phyloP scores from a whole-genome alignment of 2,888 invertebrate species.

The Rhagonycha fulva region DNA sequence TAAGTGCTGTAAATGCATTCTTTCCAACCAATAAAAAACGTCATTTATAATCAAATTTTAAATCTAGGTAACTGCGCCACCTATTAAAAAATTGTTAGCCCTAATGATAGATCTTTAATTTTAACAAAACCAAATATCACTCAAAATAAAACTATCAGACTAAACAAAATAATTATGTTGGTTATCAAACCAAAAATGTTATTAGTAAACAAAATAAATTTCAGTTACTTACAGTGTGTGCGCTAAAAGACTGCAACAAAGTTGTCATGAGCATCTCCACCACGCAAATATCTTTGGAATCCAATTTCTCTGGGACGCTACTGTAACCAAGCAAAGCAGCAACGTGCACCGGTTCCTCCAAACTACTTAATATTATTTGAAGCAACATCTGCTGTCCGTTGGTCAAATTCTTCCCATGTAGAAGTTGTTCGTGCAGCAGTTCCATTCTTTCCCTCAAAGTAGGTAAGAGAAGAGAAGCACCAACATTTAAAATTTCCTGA shows the following conservation, averaged over 20 bases:
- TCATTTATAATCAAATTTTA: too few species aligned
- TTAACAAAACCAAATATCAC: conserved; percentile 11
- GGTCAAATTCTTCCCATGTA: conserved; percentile 58
- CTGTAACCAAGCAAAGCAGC: conserved; percentile 61
- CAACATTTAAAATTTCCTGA: conserved; percentile 62
- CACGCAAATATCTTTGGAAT: conserved; percentile 45
- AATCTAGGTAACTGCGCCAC: too few species aligned
- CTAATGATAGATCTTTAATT: too few species aligned
- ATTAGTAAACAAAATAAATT: neutral
- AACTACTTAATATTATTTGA: conserved; percentile 62
- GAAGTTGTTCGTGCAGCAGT: conserved; percentile 61
- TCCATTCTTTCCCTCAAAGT: conserved; percentile 63
- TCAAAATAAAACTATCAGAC: too few species aligned
- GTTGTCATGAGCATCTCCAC: conserved; percentile 61
- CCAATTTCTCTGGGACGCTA: conserved; percentile 43
- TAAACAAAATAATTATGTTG: neutral
- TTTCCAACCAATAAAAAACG: too few species aligned
- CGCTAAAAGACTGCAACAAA: conserved; percentile 59
- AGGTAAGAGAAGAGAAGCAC: conserved; percentile 63
- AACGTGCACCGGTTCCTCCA: conserved; percentile 64
- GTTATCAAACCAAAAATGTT: neutral
- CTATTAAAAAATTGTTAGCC: too few species aligned
- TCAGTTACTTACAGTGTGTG: conserved; percentile 56
- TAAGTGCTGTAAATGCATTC: too few species aligned
- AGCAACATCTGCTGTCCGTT: conserved; percentile 65